Evolutionary conservation across 2,113 vertebrate species (phyloP).

Genomic region (Caretta caretta): DNA sequence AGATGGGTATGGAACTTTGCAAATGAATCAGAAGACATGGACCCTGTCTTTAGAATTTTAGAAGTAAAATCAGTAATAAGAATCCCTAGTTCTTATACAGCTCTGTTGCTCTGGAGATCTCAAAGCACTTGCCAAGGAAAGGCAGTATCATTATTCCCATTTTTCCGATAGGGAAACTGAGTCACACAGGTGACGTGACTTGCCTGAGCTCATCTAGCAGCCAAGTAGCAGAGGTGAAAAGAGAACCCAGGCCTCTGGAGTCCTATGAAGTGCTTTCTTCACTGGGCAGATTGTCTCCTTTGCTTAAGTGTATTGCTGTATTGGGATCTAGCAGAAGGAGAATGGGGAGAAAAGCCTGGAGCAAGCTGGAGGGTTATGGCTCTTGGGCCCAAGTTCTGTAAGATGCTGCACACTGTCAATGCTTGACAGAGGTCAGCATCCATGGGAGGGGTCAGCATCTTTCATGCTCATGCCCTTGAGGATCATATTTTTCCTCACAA

Average conservation of each 20-base stretch:
- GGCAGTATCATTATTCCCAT: background rate
- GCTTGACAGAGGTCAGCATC: background rate
- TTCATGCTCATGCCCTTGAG: background rate
- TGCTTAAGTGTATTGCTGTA: fast-evolving
- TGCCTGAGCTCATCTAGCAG: background rate
- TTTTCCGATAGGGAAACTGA: background rate
- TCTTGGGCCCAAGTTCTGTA: background rate
- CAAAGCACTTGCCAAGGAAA: background rate
- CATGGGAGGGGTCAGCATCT: fast-evolving
- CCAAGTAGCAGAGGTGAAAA: background rate
- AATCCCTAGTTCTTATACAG: background rate
- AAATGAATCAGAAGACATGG: background rate
- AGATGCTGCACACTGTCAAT: background rate
- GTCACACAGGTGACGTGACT: background rate
- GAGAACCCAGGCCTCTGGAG: background rate
- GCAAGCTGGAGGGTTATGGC: background rate
- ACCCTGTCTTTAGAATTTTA: background rate
- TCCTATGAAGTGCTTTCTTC: background rate
- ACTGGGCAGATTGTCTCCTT: background rate
- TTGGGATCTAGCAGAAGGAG: background rate
- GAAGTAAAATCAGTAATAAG: background rate
- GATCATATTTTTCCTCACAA: background rate
- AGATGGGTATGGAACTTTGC: background rate
- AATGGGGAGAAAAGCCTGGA: background rate
- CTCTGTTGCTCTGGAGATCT: background rate